Evolutionary conservation across 2,797 vertebrate genomes (phyloP), one percentile per base, ranked within the genome.

Genomic region (Dipus sagitta): DNA sequence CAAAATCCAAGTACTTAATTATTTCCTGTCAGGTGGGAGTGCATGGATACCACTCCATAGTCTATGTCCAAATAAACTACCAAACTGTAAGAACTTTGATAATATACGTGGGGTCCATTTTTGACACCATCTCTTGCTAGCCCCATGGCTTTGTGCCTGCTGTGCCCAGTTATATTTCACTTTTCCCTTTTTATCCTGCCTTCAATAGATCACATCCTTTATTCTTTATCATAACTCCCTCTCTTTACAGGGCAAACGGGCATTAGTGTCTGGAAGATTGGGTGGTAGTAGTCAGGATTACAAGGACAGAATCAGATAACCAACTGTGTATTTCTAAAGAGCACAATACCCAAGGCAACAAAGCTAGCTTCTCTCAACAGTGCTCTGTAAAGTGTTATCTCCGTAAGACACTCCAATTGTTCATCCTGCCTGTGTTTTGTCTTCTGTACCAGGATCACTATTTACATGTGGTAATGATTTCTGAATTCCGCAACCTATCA

Each of bases 11-110:
- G 38, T 32, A 86, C 14, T 71, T 28, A 91, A 70, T 32, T 67
- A 10, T 32, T 91, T 1, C 47, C 18, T 75, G 13, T 60, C 52
- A 87, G 34, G 28, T 95, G 26, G 58, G 1, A 71, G 21, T 30
- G 52, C 30, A 26, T 28, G 18, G 58, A 86, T 38, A n/a, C 60
- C 23, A 77, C 3, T 65, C 9, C 6, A 47, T 47, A 47, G 47
- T 47, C 47, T 47, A 14, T 54, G 2, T 68, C 62, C 24, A 81
- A 74, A 72, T 58, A 72, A 85, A 24, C 47, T 20, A 47, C 38
- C 38, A n/a, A 88, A 88, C 28, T 90, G 38, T 86, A 68, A 88
- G 82, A 84, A 82, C 34, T 24, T 28, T 24, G 23, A 62, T 58
- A 28, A 60, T 47, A 85, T n/a, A 42, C 5, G 20, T 26, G 2